A percentile compares a stretch with the other conserved stretches of the same genome.
Evolutionary conservation across 2,113 vertebrate genomes (phyloP).

Genomic region (Apodemus speciosus): DNA sequence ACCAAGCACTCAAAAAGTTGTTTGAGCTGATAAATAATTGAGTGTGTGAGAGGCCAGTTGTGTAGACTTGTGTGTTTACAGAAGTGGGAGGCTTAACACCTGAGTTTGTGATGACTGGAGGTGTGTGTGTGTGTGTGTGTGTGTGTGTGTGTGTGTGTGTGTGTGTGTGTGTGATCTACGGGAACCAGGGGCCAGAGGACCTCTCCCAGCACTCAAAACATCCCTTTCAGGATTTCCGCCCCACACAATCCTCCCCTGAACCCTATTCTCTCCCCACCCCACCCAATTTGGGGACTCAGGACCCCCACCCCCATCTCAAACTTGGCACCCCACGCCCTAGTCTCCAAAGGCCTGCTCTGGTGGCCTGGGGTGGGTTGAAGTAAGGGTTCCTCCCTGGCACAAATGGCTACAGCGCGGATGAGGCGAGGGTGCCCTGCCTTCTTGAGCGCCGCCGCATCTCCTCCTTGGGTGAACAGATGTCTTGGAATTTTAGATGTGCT

Average conservation of each 20-base stretch:
- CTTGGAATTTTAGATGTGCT: constrained; percentile 92
- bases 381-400: not conserved
- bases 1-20: not conserved
- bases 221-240: not conserved
- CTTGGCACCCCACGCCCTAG: not conserved
- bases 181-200: not conserved
- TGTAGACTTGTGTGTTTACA: not conserved
- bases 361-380: not conserved
- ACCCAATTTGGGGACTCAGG: not conserved
- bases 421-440: constrained; percentile 55
- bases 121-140: not conserved
- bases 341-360: not conserved
- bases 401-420: not conserved
- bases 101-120: not conserved
- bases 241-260: not conserved
- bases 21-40: not conserved
- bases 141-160: not conserved
- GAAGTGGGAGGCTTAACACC: not conserved
- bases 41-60: not conserved
- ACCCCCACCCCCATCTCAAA: not conserved
- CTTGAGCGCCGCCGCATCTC: constrained; percentile 29
- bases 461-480: constrained; percentile 90
- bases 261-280: not conserved
- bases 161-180: not conserved
- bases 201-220: not conserved